These are phyloP conservation scores for Caenorhabditis afra DNA, from an alignment of 2,888 invertebrate species.

Conservation along the genomic window DNA sequence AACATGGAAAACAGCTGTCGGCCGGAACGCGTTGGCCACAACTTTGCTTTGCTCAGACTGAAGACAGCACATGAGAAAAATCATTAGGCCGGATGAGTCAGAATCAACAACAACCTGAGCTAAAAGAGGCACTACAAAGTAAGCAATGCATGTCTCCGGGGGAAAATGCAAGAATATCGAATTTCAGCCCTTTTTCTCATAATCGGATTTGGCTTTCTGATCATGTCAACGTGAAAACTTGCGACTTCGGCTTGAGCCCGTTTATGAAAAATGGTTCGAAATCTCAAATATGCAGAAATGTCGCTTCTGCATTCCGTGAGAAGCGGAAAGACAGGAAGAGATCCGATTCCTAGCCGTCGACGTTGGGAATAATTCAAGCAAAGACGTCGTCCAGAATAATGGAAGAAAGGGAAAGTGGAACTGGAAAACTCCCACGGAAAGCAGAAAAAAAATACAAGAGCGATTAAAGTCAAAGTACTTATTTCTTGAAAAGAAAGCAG, in stretches of 20 bases:
- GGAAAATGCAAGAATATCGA: constrained; percentile 10
- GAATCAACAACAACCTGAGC: not conserved
- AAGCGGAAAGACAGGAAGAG: too few species aligned
- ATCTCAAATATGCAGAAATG: constrained; percentile 1
- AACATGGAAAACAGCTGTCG: not conserved
- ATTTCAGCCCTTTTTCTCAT: constrained; percentile 10
- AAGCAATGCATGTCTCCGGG: not conserved
- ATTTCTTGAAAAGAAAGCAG: constrained; percentile 29
- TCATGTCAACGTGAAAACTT: constrained; percentile 3
- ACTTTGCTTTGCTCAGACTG: too few species aligned
- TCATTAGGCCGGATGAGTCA: too few species aligned
- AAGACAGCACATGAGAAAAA: too few species aligned
- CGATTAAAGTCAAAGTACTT: constrained; percentile 45
- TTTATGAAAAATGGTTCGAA: not conserved
- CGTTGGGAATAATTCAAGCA: not conserved
- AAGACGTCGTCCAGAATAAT: constrained; percentile 16
- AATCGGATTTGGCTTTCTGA: constrained; percentile 26
- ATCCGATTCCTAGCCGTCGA: not conserved
- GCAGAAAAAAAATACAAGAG: constrained; percentile 15
- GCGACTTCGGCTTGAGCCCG: not conserved
- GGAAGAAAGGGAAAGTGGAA: not conserved
- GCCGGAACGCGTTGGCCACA: not conserved
- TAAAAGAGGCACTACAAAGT: too few species aligned
- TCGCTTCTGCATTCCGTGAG: not conserved
- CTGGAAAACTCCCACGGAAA: not conserved